A percentile compares a stretch with the other conserved stretches of the same genome.
Conservation (phyloP, 2,113 vertebrate species). For the Scophthalmus maximus region DNA sequence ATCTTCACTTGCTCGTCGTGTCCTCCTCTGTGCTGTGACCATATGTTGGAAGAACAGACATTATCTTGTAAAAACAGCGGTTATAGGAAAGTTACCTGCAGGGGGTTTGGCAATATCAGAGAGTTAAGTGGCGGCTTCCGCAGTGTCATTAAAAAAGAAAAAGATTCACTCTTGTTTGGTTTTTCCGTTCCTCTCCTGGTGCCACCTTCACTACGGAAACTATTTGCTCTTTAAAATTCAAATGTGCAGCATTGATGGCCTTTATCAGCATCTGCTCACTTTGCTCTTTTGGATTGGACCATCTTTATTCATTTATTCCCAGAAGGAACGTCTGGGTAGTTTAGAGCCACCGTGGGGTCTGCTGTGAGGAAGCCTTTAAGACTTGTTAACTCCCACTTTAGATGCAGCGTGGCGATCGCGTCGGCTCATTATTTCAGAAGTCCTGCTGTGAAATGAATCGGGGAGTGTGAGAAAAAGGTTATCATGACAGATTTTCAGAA, state of each 20-base stretch:
- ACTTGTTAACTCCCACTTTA: not conserved
- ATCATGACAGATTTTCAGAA: not conserved
- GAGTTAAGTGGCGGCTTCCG: constrained; percentile 37
- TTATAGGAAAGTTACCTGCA: constrained; percentile 47
- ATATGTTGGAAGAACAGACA: constrained; percentile 34
- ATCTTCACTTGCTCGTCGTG: not conserved
- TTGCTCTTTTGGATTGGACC: not conserved
- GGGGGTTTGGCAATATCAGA: constrained; percentile 36
- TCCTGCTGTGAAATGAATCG: constrained; percentile 16
- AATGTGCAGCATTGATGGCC: not conserved
- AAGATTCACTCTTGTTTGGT: constrained; percentile 10
- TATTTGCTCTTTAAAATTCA: constrained; percentile 22
- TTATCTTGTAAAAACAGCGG: constrained; percentile 53
- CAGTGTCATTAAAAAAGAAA: constrained; percentile 43
- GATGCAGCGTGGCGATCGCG: not conserved
- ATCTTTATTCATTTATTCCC: not conserved
- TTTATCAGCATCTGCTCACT: not conserved
- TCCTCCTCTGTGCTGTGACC: not conserved
- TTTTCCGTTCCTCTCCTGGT: not conserved
- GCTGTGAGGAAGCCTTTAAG: not conserved
- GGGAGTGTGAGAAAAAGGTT: not conserved
- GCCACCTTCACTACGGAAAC: constrained; percentile 5
- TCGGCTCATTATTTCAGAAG: not conserved
- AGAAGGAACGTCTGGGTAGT: not conserved
- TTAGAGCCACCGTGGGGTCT: not conserved